Conservation (phyloP, 2,888 invertebrate genomes). For the Temnothorax ravouxi region DNA sequence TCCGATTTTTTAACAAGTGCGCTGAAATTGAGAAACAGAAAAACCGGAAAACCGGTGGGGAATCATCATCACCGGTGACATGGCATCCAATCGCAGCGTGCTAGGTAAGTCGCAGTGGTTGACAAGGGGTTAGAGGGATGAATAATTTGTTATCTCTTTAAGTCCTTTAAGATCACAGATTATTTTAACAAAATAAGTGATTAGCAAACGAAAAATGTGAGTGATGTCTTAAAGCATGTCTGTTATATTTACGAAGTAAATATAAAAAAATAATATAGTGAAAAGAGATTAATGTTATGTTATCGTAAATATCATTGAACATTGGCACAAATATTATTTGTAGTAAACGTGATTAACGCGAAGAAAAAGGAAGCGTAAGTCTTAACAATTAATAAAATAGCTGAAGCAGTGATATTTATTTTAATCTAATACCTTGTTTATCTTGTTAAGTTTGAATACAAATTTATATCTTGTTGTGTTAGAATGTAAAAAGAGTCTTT, state of each 20-base stretch:
- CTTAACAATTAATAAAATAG: background rate
- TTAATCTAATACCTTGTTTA: background rate
- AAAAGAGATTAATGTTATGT: background rate
- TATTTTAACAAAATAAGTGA: background rate
- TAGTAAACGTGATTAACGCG: background rate
- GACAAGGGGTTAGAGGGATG: background rate
- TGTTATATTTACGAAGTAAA: background rate
- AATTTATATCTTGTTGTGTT: background rate
- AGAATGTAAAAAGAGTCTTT: background rate
- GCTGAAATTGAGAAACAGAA: background rate
- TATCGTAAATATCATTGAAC: background rate
- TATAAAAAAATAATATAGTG: background rate
- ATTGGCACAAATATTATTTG: background rate
- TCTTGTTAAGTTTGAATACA: background rate
- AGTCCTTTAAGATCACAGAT: background rate
- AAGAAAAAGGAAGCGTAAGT: background rate
- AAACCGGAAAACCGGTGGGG: background rate
- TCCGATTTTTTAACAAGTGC: conserved; percentile 8
- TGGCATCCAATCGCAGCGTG: conserved; percentile 58
- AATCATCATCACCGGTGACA: conserved; percentile 22
- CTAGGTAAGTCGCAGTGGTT: conserved; percentile 61
- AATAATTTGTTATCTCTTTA: background rate
- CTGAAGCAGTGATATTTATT: background rate
- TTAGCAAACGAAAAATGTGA: background rate
- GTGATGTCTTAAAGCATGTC: background rate